Evolutionary conservation across 1,140 invertebrate species (phyloP).

Genomic region (Triops cancriformis): DNA sequence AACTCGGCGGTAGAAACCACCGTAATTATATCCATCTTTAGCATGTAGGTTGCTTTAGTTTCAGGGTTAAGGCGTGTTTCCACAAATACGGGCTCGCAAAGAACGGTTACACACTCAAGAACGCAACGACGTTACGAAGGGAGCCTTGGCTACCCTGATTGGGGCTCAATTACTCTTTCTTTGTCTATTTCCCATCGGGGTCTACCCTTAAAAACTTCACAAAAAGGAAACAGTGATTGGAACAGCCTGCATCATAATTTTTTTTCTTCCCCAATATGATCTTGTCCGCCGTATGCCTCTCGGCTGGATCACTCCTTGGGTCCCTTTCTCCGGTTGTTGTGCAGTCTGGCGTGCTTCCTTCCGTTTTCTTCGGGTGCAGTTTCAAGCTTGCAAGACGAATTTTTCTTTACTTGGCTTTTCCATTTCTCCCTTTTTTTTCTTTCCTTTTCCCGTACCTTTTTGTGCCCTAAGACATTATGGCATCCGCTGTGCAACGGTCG

Average conservation of each 20-base stretch:
- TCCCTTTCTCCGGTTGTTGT: conserved; percentile 17
- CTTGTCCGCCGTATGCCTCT: conserved; percentile 20
- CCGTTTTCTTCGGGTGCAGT: conserved; percentile 14
- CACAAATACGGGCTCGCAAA: background rate
- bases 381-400: background rate
- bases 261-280: conserved; percentile 4
- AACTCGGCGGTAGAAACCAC: background rate
- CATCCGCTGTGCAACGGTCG: conserved; percentile 1
- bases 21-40: background rate
- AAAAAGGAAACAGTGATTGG: background rate
- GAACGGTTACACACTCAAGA: background rate
- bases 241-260: background rate
- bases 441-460: conserved; percentile 1
- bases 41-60: background rate
- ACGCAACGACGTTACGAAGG: background rate
- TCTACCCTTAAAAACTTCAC: background rate
- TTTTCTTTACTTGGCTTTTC: background rate
- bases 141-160: background rate
- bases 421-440: conserved; percentile 5
- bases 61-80: background rate
- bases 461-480: background rate
- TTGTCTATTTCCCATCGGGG: background rate
- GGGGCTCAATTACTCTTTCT: background rate
- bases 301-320: background rate
- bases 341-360: conserved; percentile 16